Base-by-base conservation (phyloP, 2,797 vertebrate genomes). In the Pseudomugil gertrudae region DNA sequence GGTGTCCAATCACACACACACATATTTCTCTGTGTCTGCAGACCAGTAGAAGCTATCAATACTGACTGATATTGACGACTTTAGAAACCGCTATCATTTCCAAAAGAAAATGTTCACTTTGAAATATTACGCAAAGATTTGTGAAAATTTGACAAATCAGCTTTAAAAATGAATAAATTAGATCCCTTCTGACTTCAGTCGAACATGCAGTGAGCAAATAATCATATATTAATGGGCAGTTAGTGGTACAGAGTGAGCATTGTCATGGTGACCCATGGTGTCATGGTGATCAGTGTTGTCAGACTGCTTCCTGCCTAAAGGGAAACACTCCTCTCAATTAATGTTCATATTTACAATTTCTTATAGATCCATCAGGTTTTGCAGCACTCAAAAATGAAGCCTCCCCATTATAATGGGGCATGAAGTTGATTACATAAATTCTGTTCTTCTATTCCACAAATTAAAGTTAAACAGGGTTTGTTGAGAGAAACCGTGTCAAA, bases 1-100 rank as follows among this genome's bases (percentile, higher is more conserved):
- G 58, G 58, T 55, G 11, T 47, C 24, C 40, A 8, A 51, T 9
- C 30, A 61, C 26, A 47, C 57, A 60, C 29, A 17, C 57, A 54
- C 29, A 17, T 8, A 35, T 52, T 26, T 8, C 6, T 24, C 26
- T 26, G n/a, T 26, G 54, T 19, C 38, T 43, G 38, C 38, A 19
- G 38, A 43, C 36, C n/a, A n/a, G 1, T 15, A 43, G 17, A 43
- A n/a, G 38, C 17, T 43, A 17, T 43, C 38, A 43, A n/a, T n/a
- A n/a, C 38, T 19, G 17, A 43, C 38, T 43, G 38, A 15, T 24
- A 21, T 13, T 17, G 13, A 27, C 15, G 19, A 21, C 14, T 40
- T 57, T 24, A 40, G 15, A 17, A 11, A 40, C 24, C 10, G 7
- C 1, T 40, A 47, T 23, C 9, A 47, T 47, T 47, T 47, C 43